Evolutionary conservation across 2,113 vertebrate species (phyloP).

Genomic region (Carassius auratus): DNA sequence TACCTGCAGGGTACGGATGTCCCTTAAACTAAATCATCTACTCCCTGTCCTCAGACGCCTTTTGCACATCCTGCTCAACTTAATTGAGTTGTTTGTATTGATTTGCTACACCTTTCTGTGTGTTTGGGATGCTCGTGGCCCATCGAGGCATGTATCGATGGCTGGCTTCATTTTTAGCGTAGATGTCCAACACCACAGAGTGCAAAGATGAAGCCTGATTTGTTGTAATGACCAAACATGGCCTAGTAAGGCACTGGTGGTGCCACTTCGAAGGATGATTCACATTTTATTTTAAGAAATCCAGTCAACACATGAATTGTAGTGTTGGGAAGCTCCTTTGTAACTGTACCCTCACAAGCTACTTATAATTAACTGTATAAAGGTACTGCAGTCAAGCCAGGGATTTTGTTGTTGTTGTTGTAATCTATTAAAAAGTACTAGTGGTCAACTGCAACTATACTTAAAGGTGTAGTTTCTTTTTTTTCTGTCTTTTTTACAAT

Average conservation of each 20-base stretch:
- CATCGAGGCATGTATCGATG: neutral
- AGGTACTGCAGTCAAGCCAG: neutral
- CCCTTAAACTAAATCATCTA: constrained; percentile 23
- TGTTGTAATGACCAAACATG: constrained; percentile 20
- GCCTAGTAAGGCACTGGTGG: neutral
- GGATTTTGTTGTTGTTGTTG: no score
- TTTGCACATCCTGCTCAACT: constrained; percentile 35
- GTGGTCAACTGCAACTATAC: neutral
- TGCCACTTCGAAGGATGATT: neutral
- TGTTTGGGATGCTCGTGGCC: neutral
- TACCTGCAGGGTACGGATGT: constrained; percentile 17
- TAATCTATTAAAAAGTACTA: no score
- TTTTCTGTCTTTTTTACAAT: no score
- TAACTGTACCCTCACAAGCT: no score
- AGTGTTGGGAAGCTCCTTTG: neutral
- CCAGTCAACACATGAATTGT: neutral
- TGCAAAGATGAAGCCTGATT: neutral
- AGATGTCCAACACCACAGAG: neutral
- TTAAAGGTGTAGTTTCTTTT: neutral
- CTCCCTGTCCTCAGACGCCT: constrained; percentile 2
- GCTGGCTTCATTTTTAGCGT: neutral
- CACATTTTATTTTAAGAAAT: neutral
- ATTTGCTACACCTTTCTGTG: constrained; percentile 18
- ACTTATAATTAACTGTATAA: neutral
- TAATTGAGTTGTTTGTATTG: constrained; percentile 42